Conservation (phyloP, 1,140 invertebrate genomes). For the Panagrolaimus sp. region DNA sequence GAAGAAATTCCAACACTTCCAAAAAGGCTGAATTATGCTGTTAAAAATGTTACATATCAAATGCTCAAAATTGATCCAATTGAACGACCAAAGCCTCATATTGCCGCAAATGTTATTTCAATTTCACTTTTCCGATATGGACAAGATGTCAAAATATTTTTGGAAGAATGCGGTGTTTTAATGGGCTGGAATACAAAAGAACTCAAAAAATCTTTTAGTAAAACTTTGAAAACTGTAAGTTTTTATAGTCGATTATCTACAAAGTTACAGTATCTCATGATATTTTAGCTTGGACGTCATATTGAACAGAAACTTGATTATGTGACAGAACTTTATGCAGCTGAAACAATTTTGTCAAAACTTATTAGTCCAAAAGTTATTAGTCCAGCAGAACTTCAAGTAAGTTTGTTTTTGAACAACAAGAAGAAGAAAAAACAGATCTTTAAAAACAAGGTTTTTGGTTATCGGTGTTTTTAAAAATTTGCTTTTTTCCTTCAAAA, state of each 20-base stretch:
- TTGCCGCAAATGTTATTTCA: constrained; percentile 42
- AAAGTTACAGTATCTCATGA: constrained; percentile 17
- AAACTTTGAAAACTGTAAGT: constrained; percentile 25
- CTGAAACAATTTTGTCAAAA: constrained; percentile 38
- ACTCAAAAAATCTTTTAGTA: constrained; percentile 21
- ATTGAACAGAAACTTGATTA: constrained; percentile 26
- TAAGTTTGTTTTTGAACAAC: no score
- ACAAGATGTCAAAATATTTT: constrained; percentile 22
- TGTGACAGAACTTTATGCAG: constrained; percentile 36
- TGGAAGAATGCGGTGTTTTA: constrained; percentile 26
- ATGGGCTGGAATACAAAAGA: constrained; percentile 28
- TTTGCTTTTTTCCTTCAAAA: no score
- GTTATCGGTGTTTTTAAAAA: no score
- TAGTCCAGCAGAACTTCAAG: constrained; percentile 34
- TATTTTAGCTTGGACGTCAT: constrained; percentile 27
- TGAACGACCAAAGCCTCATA: constrained; percentile 27
- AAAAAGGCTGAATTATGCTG: constrained; percentile 21
- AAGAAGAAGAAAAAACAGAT: no score
- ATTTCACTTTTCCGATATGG: constrained; percentile 45
- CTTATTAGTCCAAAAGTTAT: constrained; percentile 26
- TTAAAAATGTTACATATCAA: constrained; percentile 32
- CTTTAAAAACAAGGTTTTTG: no score
- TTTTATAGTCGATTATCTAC: background rate
- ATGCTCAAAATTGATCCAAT: constrained; percentile 37
- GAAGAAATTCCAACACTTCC: constrained; percentile 36